These are phyloP conservation scores for Xenopus petersii DNA, from an alignment of 2,797 vertebrate species.

Conservation along the genomic window DNA sequence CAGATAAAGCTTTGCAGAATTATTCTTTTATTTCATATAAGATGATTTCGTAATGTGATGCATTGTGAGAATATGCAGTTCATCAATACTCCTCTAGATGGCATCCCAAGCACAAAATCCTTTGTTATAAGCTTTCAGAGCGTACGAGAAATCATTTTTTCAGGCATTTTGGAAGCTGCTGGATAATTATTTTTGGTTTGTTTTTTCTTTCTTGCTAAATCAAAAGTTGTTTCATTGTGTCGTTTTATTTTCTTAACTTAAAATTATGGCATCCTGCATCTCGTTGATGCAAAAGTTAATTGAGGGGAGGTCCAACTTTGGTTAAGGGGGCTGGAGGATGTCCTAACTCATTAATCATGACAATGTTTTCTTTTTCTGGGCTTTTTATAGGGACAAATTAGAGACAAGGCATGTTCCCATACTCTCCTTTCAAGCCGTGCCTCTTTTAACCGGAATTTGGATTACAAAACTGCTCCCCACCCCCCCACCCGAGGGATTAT, in stretches of 20 bases:
- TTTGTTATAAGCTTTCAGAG: neutral
- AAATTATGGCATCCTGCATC: too few species aligned
- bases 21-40: too few species aligned
- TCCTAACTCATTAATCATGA: neutral
- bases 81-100: constrained; percentile 4
- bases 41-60: too few species aligned
- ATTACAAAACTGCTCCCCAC: constrained; percentile 4
- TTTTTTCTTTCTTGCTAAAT: neutral
- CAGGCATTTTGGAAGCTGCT: neutral
- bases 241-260: neutral
- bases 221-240: neutral
- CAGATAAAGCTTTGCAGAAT: too few species aligned
- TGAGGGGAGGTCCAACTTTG: neutral
- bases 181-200: constrained; percentile 2
- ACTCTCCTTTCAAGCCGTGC: constrained; percentile 14
- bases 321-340: neutral
- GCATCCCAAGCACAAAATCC: neutral
- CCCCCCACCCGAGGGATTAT: neutral
- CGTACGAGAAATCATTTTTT: neutral
- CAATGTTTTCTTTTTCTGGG: constrained; percentile 1
- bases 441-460: constrained; percentile 15
- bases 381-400: constrained; percentile 21
- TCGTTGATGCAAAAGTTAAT: too few species aligned
- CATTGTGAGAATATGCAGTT: too few species aligned
- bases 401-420: constrained; percentile 35